These are phyloP conservation scores for Psylliodes chrysocephalus DNA, from an alignment of 2,888 invertebrate genomes.

Conservation along the genomic window DNA sequence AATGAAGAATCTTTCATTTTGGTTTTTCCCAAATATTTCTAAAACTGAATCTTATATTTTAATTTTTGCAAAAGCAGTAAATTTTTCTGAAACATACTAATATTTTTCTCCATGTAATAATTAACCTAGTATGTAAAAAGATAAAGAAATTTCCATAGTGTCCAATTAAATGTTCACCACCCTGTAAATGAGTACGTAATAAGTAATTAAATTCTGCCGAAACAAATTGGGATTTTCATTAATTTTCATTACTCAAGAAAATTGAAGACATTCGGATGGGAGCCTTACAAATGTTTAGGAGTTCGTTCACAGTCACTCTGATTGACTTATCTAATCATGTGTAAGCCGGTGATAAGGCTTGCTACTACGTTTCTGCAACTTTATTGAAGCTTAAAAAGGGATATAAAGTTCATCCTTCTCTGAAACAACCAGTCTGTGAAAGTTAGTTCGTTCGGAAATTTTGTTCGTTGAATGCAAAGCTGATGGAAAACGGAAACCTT, in stretches of 20 bases:
- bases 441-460: neutral
- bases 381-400: neutral
- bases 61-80: no score
- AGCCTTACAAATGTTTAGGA: neutral
- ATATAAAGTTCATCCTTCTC: neutral
- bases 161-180: no score
- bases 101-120: no score
- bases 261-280: neutral
- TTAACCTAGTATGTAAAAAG: no score
- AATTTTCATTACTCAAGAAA: neutral
- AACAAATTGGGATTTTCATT: neutral
- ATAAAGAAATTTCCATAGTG: no score
- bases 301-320: neutral
- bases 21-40: no score
- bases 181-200: no score
- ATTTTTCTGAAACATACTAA: no score
- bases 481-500: no score
- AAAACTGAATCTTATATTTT: no score
- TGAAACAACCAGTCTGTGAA: neutral
- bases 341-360: neutral
- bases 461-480: neutral
- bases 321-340: neutral
- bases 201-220: no score
- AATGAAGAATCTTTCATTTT: no score
- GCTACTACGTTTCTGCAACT: neutral